phyloP scores from a whole-genome alignment of 2,113 vertebrate genomes.

The Tringa solitaria region DNA sequence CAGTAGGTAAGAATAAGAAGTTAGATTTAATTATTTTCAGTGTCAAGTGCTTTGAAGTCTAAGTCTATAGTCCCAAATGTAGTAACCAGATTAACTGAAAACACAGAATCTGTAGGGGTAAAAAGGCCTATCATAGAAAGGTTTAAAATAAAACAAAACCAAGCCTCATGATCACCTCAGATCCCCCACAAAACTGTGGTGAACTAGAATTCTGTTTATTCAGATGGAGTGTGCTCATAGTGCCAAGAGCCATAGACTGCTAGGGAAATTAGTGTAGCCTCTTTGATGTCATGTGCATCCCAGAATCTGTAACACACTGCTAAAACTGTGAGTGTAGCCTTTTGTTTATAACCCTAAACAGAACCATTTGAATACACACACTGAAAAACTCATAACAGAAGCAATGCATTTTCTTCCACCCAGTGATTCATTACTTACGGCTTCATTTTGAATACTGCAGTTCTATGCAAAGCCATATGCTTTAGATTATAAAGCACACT shows the following conservation, averaged over 20 bases:
- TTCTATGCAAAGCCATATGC: constrained; percentile 79
- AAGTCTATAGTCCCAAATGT: background rate
- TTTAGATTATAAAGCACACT: constrained; percentile 82
- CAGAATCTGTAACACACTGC: constrained; percentile 77
- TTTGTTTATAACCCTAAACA: constrained; percentile 79
- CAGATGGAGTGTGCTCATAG: constrained; percentile 78
- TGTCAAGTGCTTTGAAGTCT: background rate
- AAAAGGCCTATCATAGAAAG: background rate
- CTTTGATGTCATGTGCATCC: constrained; percentile 93
- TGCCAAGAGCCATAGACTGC: constrained; percentile 81
- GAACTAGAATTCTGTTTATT: constrained; percentile 82
- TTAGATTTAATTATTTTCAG: background rate
- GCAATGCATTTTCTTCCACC: constrained; percentile 72
- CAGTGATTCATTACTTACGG: constrained; percentile 77
- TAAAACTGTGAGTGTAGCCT: constrained; percentile 67
- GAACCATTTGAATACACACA: constrained; percentile 77
- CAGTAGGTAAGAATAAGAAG: background rate
- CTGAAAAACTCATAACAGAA: constrained; percentile 69
- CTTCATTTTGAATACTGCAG: constrained; percentile 76
- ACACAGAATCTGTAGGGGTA: background rate
- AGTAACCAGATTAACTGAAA: background rate
- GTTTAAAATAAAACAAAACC: background rate
- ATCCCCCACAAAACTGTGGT: constrained; percentile 70
- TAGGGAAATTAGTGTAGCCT: constrained; percentile 78
- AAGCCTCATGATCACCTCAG: constrained; percentile 75